Conservation (phyloP, 2,888 invertebrate genomes). For the Eristalis arbustorum region DNA sequence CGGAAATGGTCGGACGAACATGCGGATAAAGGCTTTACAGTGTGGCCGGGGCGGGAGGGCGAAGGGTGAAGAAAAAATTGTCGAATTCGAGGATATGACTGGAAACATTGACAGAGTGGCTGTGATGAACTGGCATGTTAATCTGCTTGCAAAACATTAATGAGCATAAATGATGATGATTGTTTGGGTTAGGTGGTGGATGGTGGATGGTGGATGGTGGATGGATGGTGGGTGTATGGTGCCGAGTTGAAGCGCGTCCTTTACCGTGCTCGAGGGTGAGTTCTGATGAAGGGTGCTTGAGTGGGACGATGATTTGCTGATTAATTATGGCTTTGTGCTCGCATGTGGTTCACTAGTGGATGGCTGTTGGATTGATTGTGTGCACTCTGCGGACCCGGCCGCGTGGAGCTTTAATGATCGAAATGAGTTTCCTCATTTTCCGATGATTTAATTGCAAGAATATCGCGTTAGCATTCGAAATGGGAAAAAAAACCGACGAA, state of each 20-base stretch:
- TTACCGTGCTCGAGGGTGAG: not conserved
- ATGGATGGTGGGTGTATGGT: not conserved
- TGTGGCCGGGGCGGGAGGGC: too few species aligned
- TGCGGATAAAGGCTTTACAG: conserved; percentile 12
- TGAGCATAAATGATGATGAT: conserved; percentile 62
- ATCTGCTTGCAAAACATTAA: conserved; percentile 64
- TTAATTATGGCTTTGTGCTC: conserved; percentile 41
- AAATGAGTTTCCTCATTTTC: conserved; percentile 14
- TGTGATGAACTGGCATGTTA: conserved; percentile 55
- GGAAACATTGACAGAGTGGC: conserved; percentile 40
- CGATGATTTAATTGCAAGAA: conserved; percentile 11
- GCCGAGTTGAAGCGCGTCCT: not conserved
- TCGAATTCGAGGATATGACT: not conserved
- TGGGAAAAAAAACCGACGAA: not conserved
- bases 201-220: not conserved
- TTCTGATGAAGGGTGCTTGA: conserved; percentile 11
- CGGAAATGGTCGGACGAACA: conserved; percentile 35
- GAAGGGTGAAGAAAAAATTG: not conserved
- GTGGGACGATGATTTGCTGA: conserved; percentile 48
- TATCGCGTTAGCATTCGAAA: not conserved
- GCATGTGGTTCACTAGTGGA: conserved; percentile 11
- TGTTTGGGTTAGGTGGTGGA: conserved; percentile 18
- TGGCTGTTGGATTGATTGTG: not conserved
- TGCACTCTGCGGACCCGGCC: not conserved
- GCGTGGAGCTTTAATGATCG: conserved; percentile 8